Conservation (phyloP, 2,113 vertebrate species). For the Bathybates hornii region DNA sequence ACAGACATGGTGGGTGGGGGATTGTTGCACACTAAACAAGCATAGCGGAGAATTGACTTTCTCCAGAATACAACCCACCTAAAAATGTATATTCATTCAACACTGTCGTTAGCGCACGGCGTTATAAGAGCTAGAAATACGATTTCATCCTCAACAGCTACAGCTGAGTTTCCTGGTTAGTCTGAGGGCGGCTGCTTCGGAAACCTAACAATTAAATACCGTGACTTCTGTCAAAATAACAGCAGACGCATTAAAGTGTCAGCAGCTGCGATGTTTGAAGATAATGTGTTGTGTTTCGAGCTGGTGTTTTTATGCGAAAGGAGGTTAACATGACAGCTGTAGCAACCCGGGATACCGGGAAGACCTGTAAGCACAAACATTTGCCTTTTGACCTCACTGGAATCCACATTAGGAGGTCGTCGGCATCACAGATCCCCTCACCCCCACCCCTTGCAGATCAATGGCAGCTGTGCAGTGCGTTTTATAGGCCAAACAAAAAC, state of each 20-base stretch:
- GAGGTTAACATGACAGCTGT: constrained; percentile 57
- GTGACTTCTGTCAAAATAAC: constrained; percentile 25
- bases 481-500: constrained; percentile 51
- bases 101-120: neutral
- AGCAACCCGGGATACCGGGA: constrained; percentile 30
- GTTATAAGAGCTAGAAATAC: neutral
- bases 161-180: neutral
- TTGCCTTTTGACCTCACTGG: constrained; percentile 59
- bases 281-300: constrained; percentile 23
- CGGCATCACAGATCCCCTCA: constrained; percentile 13
- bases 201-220: constrained; percentile 24
- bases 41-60: neutral
- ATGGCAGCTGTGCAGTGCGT: constrained; percentile 50
- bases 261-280: constrained; percentile 8
- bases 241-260: neutral
- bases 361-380: constrained; percentile 48
- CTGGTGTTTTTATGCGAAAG: neutral
- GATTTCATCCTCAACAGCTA: neutral
- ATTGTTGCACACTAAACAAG: neutral
- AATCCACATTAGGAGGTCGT: constrained; percentile 65
- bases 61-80: neutral
- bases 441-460: constrained; percentile 20
- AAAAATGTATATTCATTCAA: neutral
- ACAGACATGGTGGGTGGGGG: neutral
- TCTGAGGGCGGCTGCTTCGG: neutral